Evolutionary conservation across 2,888 invertebrate species (phyloP).

Genomic region (Serrognathus titanus): DNA sequence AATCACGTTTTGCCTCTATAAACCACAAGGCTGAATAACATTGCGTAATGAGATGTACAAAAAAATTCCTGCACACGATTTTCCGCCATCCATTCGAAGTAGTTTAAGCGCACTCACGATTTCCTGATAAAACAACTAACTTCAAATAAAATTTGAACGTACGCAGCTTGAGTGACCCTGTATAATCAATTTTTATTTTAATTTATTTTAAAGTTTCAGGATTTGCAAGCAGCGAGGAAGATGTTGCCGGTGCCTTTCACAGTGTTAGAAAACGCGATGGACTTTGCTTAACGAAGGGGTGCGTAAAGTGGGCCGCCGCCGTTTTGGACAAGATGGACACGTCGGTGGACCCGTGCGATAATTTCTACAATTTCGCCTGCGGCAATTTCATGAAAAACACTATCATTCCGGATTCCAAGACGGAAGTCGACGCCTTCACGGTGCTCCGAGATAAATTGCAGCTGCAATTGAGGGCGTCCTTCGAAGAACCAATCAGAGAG

Average conservation of each 20-base stretch:
- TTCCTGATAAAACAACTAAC: no score
- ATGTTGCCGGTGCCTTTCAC: no score
- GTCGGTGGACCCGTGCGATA: slow-evolving; percentile 67
- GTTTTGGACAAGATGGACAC: slow-evolving; percentile 56
- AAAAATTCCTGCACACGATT: no score
- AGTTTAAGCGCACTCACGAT: no score
- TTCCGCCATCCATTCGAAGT: no score
- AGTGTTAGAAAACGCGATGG: not conserved
- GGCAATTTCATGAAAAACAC: slow-evolving; percentile 65
- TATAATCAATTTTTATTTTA: slow-evolving; percentile 3
- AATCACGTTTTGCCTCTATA: no score
- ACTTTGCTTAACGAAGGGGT: not conserved
- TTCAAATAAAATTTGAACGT: no score
- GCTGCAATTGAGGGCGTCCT: slow-evolving; percentile 44
- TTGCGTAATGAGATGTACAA: no score
- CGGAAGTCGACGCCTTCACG: slow-evolving; percentile 51
- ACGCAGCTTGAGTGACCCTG: not conserved
- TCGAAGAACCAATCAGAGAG: slow-evolving; percentile 41
- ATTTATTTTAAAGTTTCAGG: not conserved
- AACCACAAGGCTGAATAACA: no score
- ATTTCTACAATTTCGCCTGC: slow-evolving; percentile 73
- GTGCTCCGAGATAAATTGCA: slow-evolving; percentile 49
- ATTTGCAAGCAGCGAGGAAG: no score
- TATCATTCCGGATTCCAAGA: slow-evolving; percentile 71
- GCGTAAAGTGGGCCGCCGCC: not conserved